Percentiles rank a stretch among this genome's conserved stretches.
Conservation (phyloP, 2,888 invertebrate species). For the Chymomyza procnemis region DNA sequence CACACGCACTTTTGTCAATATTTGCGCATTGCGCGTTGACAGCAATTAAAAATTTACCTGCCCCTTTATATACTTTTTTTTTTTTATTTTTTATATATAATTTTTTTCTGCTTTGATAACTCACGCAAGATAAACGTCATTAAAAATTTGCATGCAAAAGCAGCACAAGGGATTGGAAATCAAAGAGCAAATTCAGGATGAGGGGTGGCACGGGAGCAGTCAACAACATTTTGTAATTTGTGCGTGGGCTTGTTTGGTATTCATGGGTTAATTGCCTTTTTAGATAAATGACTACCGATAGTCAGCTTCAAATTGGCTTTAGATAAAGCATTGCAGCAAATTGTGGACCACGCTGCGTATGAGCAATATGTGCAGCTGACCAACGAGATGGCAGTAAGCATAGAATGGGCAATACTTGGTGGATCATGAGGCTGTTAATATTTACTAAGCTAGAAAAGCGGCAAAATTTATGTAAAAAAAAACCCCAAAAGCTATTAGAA, state of each 20-base stretch:
- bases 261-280: slow-evolving; percentile 40
- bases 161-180: background rate
- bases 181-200: background rate
- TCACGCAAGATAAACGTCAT: slow-evolving; percentile 32
- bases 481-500: no score
- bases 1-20: slow-evolving; percentile 61
- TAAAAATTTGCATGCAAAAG: slow-evolving; percentile 40
- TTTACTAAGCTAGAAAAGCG: no score
- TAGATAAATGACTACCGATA: background rate
- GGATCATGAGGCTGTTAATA: no score
- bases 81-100: background rate
- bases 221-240: background rate
- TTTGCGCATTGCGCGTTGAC: slow-evolving; percentile 40
- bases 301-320: slow-evolving; percentile 30
- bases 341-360: slow-evolving; percentile 4
- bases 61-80: background rate
- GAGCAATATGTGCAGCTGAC: background rate
- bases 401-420: no score
- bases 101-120: slow-evolving; percentile 4
- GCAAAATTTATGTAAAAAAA: no score
- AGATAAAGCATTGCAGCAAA: slow-evolving; percentile 28
- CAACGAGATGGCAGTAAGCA: background rate
- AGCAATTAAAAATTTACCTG: slow-evolving; percentile 53
- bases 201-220: background rate
- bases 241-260: background rate